phyloP scores from a whole-genome alignment of 2,113 vertebrate genomes.

The Gavia stellata region DNA sequence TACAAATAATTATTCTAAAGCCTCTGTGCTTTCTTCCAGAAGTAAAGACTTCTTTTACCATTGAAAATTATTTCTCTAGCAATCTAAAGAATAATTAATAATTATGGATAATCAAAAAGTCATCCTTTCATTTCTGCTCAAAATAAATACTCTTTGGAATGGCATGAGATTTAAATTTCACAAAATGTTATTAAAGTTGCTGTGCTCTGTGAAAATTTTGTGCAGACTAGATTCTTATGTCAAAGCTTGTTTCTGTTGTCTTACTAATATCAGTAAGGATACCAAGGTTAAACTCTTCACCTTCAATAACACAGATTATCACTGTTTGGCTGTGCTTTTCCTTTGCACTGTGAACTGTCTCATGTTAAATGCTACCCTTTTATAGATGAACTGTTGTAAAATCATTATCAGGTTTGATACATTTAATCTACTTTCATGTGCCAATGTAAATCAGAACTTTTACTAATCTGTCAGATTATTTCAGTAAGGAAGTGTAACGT shows the following conservation, averaged over 20 bases:
- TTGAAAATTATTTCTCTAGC: background rate
- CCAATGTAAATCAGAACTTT: background rate
- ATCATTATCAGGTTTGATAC: background rate
- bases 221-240: background rate
- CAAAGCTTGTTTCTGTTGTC: background rate
- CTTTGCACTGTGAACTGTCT: background rate
- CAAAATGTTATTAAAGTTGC: background rate
- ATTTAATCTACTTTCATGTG: background rate
- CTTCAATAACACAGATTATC: background rate
- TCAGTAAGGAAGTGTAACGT: background rate
- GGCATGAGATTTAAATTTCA: background rate
- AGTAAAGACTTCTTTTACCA: background rate
- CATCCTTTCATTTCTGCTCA: background rate
- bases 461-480: background rate
- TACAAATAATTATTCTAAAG: background rate
- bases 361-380: background rate
- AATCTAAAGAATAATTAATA: background rate
- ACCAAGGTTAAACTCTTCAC: background rate
- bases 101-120: background rate
- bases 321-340: background rate
- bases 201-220: background rate
- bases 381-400: background rate
- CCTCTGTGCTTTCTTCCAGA: background rate
- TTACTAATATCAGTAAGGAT: background rate
- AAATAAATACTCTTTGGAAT: background rate